Evolutionary conservation across 2,888 invertebrate species (phyloP).

Genomic region (Melinopterus prodromus): DNA sequence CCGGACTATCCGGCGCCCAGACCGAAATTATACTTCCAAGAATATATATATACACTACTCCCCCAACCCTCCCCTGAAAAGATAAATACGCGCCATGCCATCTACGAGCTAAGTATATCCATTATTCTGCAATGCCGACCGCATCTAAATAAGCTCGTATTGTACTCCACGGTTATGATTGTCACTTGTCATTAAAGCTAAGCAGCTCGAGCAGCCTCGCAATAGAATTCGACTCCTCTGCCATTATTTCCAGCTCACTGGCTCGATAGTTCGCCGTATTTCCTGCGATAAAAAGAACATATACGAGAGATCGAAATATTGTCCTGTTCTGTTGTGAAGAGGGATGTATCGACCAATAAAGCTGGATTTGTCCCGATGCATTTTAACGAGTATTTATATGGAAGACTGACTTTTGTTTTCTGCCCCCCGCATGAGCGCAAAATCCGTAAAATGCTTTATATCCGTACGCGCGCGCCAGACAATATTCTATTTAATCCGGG

Average conservation of each 20-base stretch:
- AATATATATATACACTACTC: constrained; percentile 18
- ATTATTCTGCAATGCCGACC: constrained; percentile 32
- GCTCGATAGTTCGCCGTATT: constrained; percentile 46
- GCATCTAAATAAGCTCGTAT: constrained; percentile 40
- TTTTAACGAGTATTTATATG: constrained; percentile 45
- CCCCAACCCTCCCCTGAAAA: background rate
- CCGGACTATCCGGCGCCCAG: constrained; percentile 34
- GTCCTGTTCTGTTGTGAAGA: constrained; percentile 34
- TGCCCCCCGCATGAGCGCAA: constrained; percentile 11
- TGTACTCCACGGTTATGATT: constrained; percentile 45
- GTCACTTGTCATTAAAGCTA: constrained; percentile 47
- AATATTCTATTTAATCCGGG: constrained; percentile 19
- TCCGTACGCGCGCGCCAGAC: constrained; percentile 13
- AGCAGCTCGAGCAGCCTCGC: constrained; percentile 37
- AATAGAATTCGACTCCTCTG: constrained; percentile 26
- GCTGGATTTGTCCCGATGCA: constrained; percentile 43
- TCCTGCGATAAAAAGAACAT: constrained; percentile 45
- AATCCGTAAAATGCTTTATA: constrained; percentile 19
- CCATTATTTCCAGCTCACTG: constrained; percentile 44
- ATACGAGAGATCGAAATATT: constrained; percentile 42
- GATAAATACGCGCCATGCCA: constrained; percentile 9
- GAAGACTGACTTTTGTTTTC: constrained; percentile 32
- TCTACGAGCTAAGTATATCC: constrained; percentile 19
- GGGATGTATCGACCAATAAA: constrained; percentile 41
- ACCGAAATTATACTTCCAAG: constrained; percentile 10